Evolutionary conservation across 2,113 vertebrate genomes (phyloP), one percentile per base, ranked within the genome.

Genomic region (Oryzias curvinotus): DNA sequence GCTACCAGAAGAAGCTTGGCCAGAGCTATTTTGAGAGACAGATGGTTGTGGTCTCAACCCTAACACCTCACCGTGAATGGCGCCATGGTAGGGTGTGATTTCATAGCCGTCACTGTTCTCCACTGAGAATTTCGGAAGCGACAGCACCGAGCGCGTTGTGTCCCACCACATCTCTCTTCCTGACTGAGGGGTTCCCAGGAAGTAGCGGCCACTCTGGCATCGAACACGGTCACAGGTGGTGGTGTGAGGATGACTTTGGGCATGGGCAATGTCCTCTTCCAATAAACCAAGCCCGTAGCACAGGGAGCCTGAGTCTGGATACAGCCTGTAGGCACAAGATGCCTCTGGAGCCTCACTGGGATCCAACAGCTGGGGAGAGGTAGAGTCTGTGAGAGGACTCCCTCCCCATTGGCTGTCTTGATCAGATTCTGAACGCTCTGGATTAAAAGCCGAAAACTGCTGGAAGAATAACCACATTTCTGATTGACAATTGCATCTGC

Each of bases 351-450:
- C 90, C 71, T 98, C 96, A 0, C 61, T 30, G 0, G 94, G 84
- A 53, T 98, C 97, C 91, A 98, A 75, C 7, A 98, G 93, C 89
- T 97, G 96, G 12, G 97, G 97, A 60, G 97, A 99, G 45, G 96
- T 92, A 0, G 95, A 90, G 28, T 99, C 96, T 0, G 96, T 98
- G 78, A 98, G 83, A 0, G 97, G 97, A 48, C 97, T 99, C 53
- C 96, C 96, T 4, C 97, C 97, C 97, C 97, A 98, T 28, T 96
- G 96, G 85, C 96, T 98, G 71, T 99, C 97, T 1, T 96, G 96
- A 83, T 99, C 97, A 0, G 96, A 98, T 81, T 99, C 97, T 0
- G 96, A 97, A 65, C 96, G 93, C 82, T 99, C 97, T 0, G 95
- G 93, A 80, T 95, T 96, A 83, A 98, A 99, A 64, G 95, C 95